These are phyloP conservation scores for Chydorus sphaericus DNA, from an alignment of 2,888 invertebrate genomes.

Conservation along the genomic window DNA sequence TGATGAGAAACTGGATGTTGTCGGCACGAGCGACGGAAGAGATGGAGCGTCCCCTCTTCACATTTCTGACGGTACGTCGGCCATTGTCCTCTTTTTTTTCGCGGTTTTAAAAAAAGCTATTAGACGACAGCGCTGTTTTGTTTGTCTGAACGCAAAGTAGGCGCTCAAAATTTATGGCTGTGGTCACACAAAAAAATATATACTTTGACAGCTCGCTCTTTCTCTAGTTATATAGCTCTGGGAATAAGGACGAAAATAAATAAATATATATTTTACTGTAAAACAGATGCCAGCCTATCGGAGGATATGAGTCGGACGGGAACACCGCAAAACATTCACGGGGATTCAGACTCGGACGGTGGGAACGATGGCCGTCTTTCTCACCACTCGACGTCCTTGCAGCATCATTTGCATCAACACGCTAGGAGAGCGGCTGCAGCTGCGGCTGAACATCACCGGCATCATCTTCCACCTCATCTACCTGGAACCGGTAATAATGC, in stretches of 20 bases:
- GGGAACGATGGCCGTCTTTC: not conserved
- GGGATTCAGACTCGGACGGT: conserved; percentile 8
- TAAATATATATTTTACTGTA: not conserved
- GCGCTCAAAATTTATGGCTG: too few species aligned
- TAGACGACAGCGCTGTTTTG: too few species aligned
- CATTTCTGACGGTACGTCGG: conserved; percentile 14
- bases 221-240: too few species aligned
- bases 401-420: conserved; percentile 20
- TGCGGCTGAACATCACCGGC: conserved; percentile 20
- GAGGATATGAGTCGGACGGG: conserved; percentile 29
- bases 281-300: conserved; percentile 24
- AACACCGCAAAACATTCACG: not conserved
- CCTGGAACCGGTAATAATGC: not conserved
- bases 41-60: conserved; percentile 18
- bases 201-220: too few species aligned
- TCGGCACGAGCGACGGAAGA: conserved; percentile 56
- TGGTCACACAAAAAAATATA: too few species aligned
- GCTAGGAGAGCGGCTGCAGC: conserved; percentile 21
- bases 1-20: conserved; percentile 75
- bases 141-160: too few species aligned
- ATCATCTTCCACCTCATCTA: not conserved
- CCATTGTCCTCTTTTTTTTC: not conserved
- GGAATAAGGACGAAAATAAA: too few species aligned
- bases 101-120: not conserved
- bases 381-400: not conserved